Base-by-base conservation (phyloP, 23 tunicate species). In the Trididemnum nubilum region DNA sequence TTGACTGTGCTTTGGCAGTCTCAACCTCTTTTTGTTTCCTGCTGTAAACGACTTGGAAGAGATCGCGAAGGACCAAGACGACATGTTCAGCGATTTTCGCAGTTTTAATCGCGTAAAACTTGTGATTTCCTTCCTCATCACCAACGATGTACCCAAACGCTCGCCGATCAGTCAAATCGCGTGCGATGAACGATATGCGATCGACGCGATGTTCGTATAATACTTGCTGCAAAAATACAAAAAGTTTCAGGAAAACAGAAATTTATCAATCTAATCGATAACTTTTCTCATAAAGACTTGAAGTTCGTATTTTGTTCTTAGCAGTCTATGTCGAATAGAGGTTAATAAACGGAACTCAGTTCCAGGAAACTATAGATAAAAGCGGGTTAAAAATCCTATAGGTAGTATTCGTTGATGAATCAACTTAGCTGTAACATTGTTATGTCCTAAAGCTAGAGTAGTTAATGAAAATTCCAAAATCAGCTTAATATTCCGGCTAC, bases 41-140 rank as follows among this genome's bases (percentile, higher is more conserved):
- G 51, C 86, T 96, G 58, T 82, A 95, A 2, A 90, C 96, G 51
- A 95, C 96, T 87, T 95, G 99, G 51, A 95, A 95, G 38, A 95
- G 73, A 79, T 95, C 99, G 2, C 99, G 81, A 34, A 95, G 58
- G 1, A 90, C 87, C 29, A 95, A 35, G 12, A 95, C 99, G 1
- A 95, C 72, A 30, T 40, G 79, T 39, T 95, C 99, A 2, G 99
- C 99, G 15, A 72, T 83, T 65, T 95, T 95, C 1, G 92, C 92
- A 1, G 99, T 94, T 85, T 94, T 94, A 51, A 94, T 77, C 0
- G 97, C 99, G 59, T 76, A 94, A 40, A 94, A 86, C 40, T 83
- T 78, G 78, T 89, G 95, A 66, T 90, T 82, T 12, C 82, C 89
- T 34, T 92, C 92, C 2, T 65, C 89, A 1, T 79, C 86, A 18